Conservation (phyloP, 2,888 invertebrate species). For the Ommatoiulus sabulosus region DNA sequence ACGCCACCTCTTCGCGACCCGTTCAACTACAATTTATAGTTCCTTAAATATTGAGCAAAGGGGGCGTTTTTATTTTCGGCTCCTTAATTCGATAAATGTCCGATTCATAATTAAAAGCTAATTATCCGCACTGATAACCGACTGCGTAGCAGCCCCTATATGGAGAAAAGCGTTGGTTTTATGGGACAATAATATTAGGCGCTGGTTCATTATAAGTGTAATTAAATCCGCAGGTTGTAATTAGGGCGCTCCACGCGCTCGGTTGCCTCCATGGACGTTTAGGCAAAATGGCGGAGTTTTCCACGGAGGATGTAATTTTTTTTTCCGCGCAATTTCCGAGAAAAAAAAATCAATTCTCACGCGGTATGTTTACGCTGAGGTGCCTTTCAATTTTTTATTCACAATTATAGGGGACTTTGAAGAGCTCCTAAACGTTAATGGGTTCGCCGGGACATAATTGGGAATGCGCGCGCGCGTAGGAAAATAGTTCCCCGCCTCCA, state of each 20-base stretch:
- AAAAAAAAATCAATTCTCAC: slow-evolving; percentile 18
- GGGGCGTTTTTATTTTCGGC: background rate
- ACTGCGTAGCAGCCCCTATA: slow-evolving; percentile 1
- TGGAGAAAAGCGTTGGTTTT: slow-evolving; percentile 27
- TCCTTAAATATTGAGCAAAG: background rate
- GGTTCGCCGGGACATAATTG: background rate
- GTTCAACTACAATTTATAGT: background rate
- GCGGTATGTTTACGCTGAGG: background rate
- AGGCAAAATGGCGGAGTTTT: background rate
- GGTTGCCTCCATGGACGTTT: background rate
- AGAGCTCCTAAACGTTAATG: slow-evolving; percentile 34
- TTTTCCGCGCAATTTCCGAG: background rate
- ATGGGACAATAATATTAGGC: background rate
- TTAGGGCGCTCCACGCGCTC: slow-evolving; percentile 32
- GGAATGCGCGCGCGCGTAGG: background rate
- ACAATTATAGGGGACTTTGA: slow-evolving; percentile 38
- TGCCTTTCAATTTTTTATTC: slow-evolving; percentile 18
- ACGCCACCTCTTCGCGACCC: too few relatives aligned
- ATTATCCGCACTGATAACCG: slow-evolving; percentile 45
- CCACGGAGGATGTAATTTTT: background rate
- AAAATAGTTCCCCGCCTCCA: slow-evolving; percentile 1
- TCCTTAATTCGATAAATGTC: slow-evolving; percentile 37
- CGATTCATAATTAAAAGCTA: slow-evolving; percentile 48
- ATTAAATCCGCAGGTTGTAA: slow-evolving; percentile 48
- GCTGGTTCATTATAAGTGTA: slow-evolving; percentile 47